These are phyloP conservation scores for Incurvaria masculella DNA, from an alignment of 2,888 invertebrate species.

Conservation along the genomic window DNA sequence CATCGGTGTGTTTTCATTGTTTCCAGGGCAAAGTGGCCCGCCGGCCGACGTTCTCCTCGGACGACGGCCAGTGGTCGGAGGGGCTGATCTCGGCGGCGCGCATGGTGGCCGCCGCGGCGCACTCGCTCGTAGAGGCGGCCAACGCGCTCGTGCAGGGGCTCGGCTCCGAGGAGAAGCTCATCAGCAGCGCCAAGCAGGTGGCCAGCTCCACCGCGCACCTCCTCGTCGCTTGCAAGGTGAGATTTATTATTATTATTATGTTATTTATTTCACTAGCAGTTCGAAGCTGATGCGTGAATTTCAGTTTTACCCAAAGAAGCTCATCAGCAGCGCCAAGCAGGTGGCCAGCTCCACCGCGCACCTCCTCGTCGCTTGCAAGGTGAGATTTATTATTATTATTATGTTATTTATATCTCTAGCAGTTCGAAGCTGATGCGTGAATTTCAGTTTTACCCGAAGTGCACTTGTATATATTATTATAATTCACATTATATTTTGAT, in stretches of 20 bases:
- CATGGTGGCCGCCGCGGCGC: constrained; percentile 95
- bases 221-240: constrained; percentile 92
- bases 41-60: constrained; percentile 79
- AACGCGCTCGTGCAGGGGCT: constrained; percentile 93
- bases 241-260: no score
- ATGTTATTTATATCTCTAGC: no score
- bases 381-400: no score
- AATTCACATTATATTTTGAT: no score
- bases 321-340: constrained; percentile 94
- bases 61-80: constrained; percentile 98
- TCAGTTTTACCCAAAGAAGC: no score
- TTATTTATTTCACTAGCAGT: no score
- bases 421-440: no score
- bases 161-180: constrained; percentile 92
- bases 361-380: constrained; percentile 96
- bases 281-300: no score
- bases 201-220: constrained; percentile 97
- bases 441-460: no score
- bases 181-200: constrained; percentile 94
- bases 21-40: constrained; percentile 77
- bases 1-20: no score
- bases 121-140: constrained; percentile 96
- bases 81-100: constrained; percentile 94
- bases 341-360: constrained; percentile 98
- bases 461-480: no score